Evolutionary conservation across 2,113 vertebrate species (phyloP).

Genomic region (Leiothrix lutea): DNA sequence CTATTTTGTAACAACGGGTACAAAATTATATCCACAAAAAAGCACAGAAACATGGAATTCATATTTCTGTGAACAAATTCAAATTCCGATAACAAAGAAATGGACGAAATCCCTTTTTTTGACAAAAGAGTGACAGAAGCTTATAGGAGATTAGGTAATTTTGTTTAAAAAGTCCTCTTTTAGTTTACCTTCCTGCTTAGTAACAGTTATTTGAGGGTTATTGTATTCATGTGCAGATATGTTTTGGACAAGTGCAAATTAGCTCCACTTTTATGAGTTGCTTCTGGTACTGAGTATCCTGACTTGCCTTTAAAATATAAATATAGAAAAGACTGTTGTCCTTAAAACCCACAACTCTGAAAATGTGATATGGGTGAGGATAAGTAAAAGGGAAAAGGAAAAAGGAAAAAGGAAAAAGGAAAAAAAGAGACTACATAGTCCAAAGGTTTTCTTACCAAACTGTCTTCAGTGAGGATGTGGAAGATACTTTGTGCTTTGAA

Average conservation of each 20-base stretch:
- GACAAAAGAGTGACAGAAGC: background rate
- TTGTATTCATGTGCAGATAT: background rate
- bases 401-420: background rate
- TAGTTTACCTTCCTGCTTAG: background rate
- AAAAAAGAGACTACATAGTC: background rate
- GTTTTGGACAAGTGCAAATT: background rate
- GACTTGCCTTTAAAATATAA: background rate
- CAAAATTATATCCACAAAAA: background rate
- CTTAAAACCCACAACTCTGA: background rate
- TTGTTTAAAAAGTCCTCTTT: background rate
- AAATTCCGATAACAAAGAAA: background rate
- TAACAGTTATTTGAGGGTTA: background rate
- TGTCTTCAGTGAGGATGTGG: background rate
- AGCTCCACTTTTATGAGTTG: background rate
- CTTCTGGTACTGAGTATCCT: background rate
- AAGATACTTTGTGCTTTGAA: background rate
- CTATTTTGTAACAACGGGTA: background rate
- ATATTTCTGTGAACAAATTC: background rate
- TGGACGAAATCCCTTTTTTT: background rate
- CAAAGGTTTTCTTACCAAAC: background rate
- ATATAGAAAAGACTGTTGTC: background rate
- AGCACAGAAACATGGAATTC: background rate
- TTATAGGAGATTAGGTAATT: background rate
- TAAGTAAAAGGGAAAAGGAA: background rate
- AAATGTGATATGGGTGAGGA: background rate